Percentiles rank a stretch among this genome's conserved stretches.
Evolutionary conservation across 2,888 invertebrate genomes (phyloP).

Genomic region (Pimpla rufipes): DNA sequence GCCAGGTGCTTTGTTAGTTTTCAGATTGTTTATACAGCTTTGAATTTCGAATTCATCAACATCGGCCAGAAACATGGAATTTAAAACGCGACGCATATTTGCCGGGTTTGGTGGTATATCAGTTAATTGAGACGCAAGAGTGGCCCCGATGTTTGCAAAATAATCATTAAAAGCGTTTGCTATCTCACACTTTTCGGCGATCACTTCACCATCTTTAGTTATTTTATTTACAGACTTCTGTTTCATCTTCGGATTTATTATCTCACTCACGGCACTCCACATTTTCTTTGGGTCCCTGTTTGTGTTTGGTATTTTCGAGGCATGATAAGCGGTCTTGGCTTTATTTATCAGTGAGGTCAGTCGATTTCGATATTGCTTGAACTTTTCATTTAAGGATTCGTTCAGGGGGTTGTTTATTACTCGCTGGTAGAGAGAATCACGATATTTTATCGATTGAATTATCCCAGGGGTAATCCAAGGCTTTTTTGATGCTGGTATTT

Average conservation of each 20-base stretch:
- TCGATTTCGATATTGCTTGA: not conserved
- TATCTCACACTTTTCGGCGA: not conserved
- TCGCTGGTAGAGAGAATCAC: not conserved
- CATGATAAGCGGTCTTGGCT: not conserved
- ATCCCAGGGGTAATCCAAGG: not conserved
- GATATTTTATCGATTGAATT: slow-evolving; percentile 56
- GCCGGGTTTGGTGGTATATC: not conserved
- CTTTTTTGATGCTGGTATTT: slow-evolving; percentile 6
- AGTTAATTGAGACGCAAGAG: not conserved
- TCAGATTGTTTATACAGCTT: not conserved
- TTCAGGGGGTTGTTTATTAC: not conserved
- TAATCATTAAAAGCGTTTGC: not conserved
- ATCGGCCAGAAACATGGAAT: not conserved
- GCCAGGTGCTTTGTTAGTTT: not conserved
- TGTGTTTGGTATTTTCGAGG: not conserved
- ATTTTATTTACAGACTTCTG: not conserved
- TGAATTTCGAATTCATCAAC: not conserved
- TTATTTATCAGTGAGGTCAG: not conserved
- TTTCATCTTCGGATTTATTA: not conserved
- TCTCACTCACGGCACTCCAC: not conserved
- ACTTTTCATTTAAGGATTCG: not conserved
- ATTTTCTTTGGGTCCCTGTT: not conserved
- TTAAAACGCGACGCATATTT: not conserved
- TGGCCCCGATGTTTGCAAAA: not conserved
- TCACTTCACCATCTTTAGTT: not conserved